phyloP scores from a whole-genome alignment of 1,140 invertebrate genomes.

The Galleria mellonella region DNA sequence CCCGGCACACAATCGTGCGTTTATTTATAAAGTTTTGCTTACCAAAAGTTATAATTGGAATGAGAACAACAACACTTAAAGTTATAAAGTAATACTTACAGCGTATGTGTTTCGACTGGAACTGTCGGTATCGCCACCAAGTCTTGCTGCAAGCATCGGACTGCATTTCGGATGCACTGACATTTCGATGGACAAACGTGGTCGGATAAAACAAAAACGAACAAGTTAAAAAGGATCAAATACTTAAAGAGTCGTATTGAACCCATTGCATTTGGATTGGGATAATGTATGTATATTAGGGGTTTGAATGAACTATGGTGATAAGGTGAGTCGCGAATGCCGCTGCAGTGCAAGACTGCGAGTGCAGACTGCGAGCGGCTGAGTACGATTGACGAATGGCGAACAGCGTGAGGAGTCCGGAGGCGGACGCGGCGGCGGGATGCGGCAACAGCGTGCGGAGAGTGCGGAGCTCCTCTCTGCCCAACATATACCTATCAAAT shows the following conservation, averaged over 20 bases:
- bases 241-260: slow-evolving; percentile 25
- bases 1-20: slow-evolving; percentile 10
- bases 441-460: not conserved
- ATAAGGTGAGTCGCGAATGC: not conserved
- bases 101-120: slow-evolving; percentile 38
- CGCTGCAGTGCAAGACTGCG: not conserved
- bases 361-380: not conserved
- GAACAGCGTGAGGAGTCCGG: not conserved
- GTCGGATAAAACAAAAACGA: slow-evolving; percentile 18
- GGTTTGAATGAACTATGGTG: not conserved
- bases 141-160: slow-evolving; percentile 46
- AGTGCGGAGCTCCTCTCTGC: not conserved
- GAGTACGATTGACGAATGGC: slow-evolving; percentile 12
- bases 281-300: not conserved
- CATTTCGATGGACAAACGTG: slow-evolving; percentile 43
- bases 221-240: slow-evolving; percentile 28
- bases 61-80: not conserved
- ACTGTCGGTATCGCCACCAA: slow-evolving; percentile 38
- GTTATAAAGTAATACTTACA: slow-evolving; percentile 46
- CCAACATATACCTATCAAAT: too few relatives aligned
- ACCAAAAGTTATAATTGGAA: slow-evolving; percentile 16
- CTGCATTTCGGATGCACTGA: slow-evolving; percentile 36
- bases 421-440: not conserved
- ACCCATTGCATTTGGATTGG: slow-evolving; percentile 7
- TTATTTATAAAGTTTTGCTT: slow-evolving; percentile 19